Evolutionary conservation across 2,797 vertebrate species (phyloP).

Genomic region (Sparus aurata): DNA sequence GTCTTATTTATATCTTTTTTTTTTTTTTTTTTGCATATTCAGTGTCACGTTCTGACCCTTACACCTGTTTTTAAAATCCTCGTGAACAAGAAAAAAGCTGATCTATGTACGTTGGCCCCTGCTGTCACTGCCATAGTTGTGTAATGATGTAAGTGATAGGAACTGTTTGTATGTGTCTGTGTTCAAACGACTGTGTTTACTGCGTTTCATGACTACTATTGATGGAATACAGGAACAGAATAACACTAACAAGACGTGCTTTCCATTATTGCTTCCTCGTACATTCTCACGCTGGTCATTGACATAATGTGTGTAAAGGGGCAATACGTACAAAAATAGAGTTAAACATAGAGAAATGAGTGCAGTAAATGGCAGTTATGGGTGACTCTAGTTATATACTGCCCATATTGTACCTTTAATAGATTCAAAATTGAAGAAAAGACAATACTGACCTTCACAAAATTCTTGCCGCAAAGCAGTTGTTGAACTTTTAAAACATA

Average conservation of each 20-base stretch:
- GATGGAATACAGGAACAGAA: constrained; percentile 86
- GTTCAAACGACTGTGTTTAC: constrained; percentile 82
- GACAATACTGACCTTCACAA: neutral
- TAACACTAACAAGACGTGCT: constrained; percentile 71
- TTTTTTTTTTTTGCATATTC: constrained; percentile 80
- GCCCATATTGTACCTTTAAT: neutral
- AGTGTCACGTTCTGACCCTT: constrained; percentile 73
- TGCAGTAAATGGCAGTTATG: too few species aligned
- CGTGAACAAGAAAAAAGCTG: constrained; percentile 62
- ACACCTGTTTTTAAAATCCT: constrained; percentile 63
- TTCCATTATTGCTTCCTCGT: constrained; percentile 61
- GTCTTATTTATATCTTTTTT: constrained; percentile 94
- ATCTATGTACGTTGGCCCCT: constrained; percentile 70
- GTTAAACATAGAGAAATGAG: too few species aligned
- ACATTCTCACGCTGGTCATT: neutral
- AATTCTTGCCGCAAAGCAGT: constrained; percentile 14
- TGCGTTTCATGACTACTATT: constrained; percentile 84
- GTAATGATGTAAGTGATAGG: constrained; percentile 79
- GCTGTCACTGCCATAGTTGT: constrained; percentile 80
- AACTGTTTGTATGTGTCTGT: constrained; percentile 78
- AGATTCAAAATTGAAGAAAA: neutral
- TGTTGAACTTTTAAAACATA: constrained; percentile 22
- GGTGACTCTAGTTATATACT: too few species aligned
- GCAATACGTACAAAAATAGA: too few species aligned
- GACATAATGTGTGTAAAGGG: too few species aligned